phyloP scores from a whole-genome alignment of 2,113 vertebrate species.

The Pundamilia nyererei region DNA sequence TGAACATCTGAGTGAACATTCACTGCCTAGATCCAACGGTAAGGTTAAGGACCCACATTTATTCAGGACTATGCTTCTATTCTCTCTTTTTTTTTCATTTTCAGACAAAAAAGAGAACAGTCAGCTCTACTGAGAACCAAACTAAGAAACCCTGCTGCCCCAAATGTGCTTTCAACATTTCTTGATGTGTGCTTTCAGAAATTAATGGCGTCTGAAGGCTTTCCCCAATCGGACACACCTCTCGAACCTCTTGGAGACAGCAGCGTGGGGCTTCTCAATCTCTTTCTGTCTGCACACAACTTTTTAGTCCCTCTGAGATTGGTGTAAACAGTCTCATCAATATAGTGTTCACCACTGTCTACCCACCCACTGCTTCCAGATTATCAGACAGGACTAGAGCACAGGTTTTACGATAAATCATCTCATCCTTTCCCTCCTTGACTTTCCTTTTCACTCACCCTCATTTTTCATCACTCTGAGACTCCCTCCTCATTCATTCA shows the following conservation, averaged over 20 bases:
- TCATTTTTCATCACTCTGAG: not conserved
- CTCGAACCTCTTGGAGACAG: not conserved
- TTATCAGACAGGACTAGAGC: conserved; percentile 44
- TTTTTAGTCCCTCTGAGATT: not conserved
- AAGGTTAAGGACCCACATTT: conserved; percentile 15
- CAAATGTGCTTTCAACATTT: not conserved
- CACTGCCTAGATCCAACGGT: not conserved
- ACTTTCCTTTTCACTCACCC: conserved; percentile 14
- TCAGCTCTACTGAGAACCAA: not conserved
- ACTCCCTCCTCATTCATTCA: not conserved
- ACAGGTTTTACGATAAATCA: conserved; percentile 36
- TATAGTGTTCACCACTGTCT: conserved; percentile 50
- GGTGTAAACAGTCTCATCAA: conserved; percentile 55
- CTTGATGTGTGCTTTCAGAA: conserved; percentile 4
- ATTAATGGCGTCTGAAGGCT: not conserved
- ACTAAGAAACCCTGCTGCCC: not conserved
- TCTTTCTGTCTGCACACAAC: not conserved
- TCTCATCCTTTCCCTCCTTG: not conserved
- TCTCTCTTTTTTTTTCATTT: conserved; percentile 9
- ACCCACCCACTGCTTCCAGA: conserved; percentile 39
- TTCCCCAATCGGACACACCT: not conserved
- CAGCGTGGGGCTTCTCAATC: not conserved
- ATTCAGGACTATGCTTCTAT: conserved; percentile 21
- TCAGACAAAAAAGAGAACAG: conserved; percentile 2
- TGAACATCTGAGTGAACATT: conserved; percentile 11